A percentile compares a stretch with the other conserved stretches of the same genome.
Evolutionary conservation across 2,113 vertebrate species (phyloP).

Genomic region (Dermatemys mawii): DNA sequence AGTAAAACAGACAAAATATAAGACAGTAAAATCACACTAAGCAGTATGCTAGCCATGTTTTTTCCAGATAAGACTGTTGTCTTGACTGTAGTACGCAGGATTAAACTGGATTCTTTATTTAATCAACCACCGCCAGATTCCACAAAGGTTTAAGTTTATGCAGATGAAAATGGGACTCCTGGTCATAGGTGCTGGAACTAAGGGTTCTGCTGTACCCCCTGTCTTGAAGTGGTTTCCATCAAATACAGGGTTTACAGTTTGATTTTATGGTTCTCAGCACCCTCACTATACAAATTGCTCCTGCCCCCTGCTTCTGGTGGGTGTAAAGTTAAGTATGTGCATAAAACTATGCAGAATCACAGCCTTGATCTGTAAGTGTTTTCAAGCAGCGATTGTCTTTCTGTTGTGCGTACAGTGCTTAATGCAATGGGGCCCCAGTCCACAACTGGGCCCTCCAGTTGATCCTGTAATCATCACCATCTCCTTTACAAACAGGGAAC

Average conservation of each 20-base stretch:
- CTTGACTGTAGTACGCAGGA: neutral
- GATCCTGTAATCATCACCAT: neutral
- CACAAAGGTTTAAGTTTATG: neutral
- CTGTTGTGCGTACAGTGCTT: neutral
- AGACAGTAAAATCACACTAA: constrained; percentile 18
- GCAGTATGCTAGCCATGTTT: neutral
- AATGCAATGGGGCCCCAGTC: neutral
- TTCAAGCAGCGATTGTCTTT: neutral
- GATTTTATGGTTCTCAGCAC: too few relatives aligned
- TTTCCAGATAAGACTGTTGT: neutral
- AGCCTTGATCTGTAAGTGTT: neutral
- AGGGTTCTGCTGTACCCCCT: too few relatives aligned
- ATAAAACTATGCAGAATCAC: accelerated
- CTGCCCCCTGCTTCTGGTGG: accelerated
- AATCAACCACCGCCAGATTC: neutral
- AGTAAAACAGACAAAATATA: constrained; percentile 3
- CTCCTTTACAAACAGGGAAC: constrained; percentile 25
- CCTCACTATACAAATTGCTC: too few relatives aligned
- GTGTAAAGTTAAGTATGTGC: neutral
- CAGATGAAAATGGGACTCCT: neutral
- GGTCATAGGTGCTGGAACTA: too few relatives aligned
- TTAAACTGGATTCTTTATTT: constrained; percentile 24
- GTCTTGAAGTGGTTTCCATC: too few relatives aligned
- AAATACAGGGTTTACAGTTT: too few relatives aligned
- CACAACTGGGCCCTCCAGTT: neutral